phyloP scores from a whole-genome alignment of 2,888 invertebrate species.

The Eucriotettix oculatus region DNA sequence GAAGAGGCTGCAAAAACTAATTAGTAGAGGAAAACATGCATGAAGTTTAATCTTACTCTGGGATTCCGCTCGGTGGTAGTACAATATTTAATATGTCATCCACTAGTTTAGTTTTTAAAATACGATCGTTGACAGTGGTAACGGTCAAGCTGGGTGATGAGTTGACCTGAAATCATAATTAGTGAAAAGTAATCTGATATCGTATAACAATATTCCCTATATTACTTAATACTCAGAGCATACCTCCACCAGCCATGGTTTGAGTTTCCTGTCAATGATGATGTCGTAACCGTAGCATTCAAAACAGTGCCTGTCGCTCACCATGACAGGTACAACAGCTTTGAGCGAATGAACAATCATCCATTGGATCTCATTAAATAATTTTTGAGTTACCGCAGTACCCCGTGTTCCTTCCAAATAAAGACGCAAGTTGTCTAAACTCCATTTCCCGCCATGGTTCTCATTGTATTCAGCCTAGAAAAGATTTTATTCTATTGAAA shows the following conservation, averaged over 20 bases:
- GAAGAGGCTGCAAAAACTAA: neutral
- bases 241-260: conserved; percentile 81
- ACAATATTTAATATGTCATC: conserved; percentile 85
- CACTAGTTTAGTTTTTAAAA: conserved; percentile 82
- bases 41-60: conserved; percentile 39
- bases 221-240: neutral
- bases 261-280: conserved; percentile 83
- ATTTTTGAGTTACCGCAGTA: conserved; percentile 66
- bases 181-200: neutral
- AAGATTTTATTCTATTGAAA: neutral
- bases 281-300: conserved; percentile 94
- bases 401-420: conserved; percentile 85
- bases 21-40: too few species aligned
- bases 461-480: conserved; percentile 77
- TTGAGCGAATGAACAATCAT: conserved; percentile 83
- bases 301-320: conserved; percentile 81
- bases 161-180: conserved; percentile 44
- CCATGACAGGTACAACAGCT: conserved; percentile 83
- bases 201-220: too few species aligned
- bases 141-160: conserved; percentile 88
- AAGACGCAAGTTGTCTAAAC: conserved; percentile 73
- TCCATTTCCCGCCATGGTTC: conserved; percentile 88
- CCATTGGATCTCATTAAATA: conserved; percentile 80
- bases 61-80: conserved; percentile 71
- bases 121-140: conserved; percentile 85